These are phyloP conservation scores for Meriones unguiculatus DNA, from an alignment of 2,113 vertebrate genomes.

Conservation along the genomic window DNA sequence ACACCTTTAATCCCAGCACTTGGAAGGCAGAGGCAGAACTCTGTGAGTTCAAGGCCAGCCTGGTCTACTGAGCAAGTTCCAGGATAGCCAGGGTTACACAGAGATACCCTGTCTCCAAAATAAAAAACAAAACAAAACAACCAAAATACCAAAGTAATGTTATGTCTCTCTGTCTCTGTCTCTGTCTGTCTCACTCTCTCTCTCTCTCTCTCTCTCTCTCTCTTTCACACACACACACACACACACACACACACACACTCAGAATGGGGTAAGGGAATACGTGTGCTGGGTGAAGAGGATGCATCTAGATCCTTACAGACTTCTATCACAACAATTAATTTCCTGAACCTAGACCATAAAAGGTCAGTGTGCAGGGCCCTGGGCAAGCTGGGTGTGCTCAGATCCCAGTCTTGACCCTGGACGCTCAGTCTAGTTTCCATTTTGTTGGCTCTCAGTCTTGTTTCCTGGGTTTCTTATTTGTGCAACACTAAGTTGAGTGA, in stretches of 20 bases:
- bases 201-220: no score
- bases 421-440: rapidly evolving
- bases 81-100: not conserved
- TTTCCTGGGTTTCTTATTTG: not conserved
- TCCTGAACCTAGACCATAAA: not conserved
- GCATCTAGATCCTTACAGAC: not conserved
- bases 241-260: not conserved
- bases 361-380: no score
- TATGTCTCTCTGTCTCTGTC: no score
- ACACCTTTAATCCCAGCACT: not conserved
- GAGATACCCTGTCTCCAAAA: not conserved
- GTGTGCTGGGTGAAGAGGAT: not conserved
- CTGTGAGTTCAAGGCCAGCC: not conserved
- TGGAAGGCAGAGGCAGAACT: no score
- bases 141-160: not conserved
- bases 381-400: not conserved
- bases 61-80: not conserved
- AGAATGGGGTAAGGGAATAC: not conserved
- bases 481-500: not conserved
- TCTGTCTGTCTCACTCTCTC: no score
- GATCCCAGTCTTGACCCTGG: no score
- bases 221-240: no score
- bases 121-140: not conserved
- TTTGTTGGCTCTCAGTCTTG: not conserved
- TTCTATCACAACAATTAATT: not conserved